These are phyloP conservation scores for Norana najaformis DNA, from an alignment of 2,888 invertebrate species.

Conservation along the genomic window DNA sequence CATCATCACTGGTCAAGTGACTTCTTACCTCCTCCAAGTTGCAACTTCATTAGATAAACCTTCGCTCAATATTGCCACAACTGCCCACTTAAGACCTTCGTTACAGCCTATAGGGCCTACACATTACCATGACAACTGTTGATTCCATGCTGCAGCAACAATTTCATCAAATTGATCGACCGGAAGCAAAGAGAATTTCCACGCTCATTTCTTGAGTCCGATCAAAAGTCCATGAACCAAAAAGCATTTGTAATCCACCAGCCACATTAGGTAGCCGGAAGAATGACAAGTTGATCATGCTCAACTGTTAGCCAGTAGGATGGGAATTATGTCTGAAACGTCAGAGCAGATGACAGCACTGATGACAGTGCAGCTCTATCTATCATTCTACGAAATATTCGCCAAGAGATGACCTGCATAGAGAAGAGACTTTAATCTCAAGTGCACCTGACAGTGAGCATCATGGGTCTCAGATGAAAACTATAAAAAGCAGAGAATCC, in stretches of 20 bases:
- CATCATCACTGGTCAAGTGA: not conserved
- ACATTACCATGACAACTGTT: not conserved
- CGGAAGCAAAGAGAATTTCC: not conserved
- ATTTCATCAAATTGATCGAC: not conserved
- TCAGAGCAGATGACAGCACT: not conserved
- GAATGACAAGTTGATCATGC: conserved; percentile 7
- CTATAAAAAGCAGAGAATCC: not conserved
- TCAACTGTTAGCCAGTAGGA: not conserved
- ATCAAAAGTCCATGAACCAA: conserved; percentile 5
- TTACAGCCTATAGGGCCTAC: too few relatives aligned
- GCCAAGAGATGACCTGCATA: conserved; percentile 5
- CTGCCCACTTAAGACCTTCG: not conserved
- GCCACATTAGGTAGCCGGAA: not conserved
- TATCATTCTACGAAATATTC: not conserved
- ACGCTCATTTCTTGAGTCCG: not conserved
- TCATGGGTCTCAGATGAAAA: too few relatives aligned
- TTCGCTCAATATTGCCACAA: not conserved
- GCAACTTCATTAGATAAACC: not conserved
- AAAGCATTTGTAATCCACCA: not conserved
- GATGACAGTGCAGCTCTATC: not conserved
- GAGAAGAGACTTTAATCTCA: not conserved
- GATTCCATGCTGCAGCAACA: not conserved
- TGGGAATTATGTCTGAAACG: not conserved
- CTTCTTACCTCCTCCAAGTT: not conserved
- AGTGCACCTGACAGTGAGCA: not conserved